phyloP scores from a whole-genome alignment of 2,113 vertebrate genomes.

The Leucopsar rothschildi region DNA sequence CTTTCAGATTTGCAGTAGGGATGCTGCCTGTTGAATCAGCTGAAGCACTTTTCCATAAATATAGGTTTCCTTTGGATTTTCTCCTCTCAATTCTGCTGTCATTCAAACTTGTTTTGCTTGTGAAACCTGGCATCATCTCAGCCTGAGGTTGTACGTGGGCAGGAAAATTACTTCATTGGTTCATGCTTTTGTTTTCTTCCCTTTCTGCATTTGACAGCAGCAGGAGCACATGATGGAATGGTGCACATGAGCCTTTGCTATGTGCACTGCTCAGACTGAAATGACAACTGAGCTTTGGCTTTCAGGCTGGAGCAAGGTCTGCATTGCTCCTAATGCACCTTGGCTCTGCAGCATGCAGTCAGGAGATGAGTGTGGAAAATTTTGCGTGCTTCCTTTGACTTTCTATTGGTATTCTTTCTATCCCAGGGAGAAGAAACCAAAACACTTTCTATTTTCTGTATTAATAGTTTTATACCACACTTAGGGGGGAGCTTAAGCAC shows the following conservation, averaged over 20 bases:
- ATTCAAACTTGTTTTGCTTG: neutral
- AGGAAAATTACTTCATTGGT: neutral
- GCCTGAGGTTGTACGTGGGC: neutral
- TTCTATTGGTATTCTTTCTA: neutral
- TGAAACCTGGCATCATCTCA: neutral
- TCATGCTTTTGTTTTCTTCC: neutral
- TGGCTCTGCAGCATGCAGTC: neutral
- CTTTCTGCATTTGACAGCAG: neutral
- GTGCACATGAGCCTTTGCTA: neutral
- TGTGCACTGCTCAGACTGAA: neutral
- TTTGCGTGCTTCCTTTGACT: neutral
- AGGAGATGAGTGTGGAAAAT: neutral
- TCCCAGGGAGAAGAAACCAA: neutral
- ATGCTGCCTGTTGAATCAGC: neutral
- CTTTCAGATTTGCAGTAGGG: neutral
- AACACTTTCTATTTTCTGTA: neutral
- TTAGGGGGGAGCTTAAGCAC: neutral
- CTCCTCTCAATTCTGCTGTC: neutral
- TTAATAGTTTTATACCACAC: neutral
- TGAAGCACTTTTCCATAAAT: neutral
- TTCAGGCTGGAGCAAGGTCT: neutral
- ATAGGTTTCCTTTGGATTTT: neutral
- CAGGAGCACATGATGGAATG: neutral
- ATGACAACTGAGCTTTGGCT: neutral
- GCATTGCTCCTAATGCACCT: neutral